Evolutionary conservation across 2,113 vertebrate genomes (phyloP), one percentile per base, ranked within the genome.

Genomic region (Pelecanus crispus): DNA sequence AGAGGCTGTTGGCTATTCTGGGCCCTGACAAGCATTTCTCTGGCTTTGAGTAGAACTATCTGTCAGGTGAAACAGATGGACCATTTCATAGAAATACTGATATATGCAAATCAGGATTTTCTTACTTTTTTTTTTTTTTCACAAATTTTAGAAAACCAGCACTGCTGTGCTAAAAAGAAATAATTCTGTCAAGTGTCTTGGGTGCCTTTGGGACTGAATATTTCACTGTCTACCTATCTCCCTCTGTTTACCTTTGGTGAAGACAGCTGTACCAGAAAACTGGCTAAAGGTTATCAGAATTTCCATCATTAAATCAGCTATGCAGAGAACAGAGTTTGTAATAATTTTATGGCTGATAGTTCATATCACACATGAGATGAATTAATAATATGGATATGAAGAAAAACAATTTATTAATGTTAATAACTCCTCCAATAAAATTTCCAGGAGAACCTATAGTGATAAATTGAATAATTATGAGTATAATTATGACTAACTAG

Each of bases 391-490:
- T 31, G 93, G 84, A 97, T 97, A 97, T 97, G 98, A 98, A 98
- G 98, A 98, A 98, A 98, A 98, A 98, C 98, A 98, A 98, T 98
- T 98, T 98, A 98, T 98, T 98, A 98, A 98, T 98, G 97, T 94
- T 98, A 98, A 98, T 98, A 98, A 98, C 97, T 97, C 95, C 95
- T 97, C 97, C 98, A 97, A 97, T 98, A 98, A 98, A 98, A 97
- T 97, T 98, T 98, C 97, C 98, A 98, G 96, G 97, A 98, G 98
- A 98, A 97, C 97, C 98, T 97, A 94, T 97, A 94, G 97, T 98
- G 98, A 98, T 98, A 98, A 98, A 98, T 98, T 98, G 98, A 98
- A 98, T 98, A 98, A 98, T 98, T 98, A 98, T 97, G 97, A 97
- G 97, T 85, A 95, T 98, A 98, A 98, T 98, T 98, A 98, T 98